Evolutionary conservation across 2,113 vertebrate genomes (phyloP).

Genomic region (Tauraco erythrolophus): DNA sequence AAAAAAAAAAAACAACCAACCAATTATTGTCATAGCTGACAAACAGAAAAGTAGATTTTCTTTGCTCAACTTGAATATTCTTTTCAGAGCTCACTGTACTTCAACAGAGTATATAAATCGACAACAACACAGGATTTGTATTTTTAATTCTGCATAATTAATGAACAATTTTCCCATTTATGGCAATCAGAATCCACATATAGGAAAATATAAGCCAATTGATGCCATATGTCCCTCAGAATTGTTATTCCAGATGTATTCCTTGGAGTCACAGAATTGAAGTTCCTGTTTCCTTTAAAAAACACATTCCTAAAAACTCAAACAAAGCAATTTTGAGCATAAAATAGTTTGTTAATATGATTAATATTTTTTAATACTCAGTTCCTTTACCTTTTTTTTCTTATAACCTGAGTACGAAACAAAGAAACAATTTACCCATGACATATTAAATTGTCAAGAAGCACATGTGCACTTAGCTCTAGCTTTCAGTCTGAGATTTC

Average conservation of each 20-base stretch:
- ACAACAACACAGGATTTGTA: background rate
- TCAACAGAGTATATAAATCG: background rate
- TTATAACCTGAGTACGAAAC: background rate
- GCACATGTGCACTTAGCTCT: background rate
- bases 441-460: background rate
- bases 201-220: constrained; percentile 65
- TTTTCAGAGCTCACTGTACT: background rate
- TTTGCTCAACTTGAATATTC: background rate
- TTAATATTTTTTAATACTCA: background rate
- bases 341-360: background rate
- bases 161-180: background rate
- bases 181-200: constrained; percentile 28
- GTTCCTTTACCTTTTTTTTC: background rate
- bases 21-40: background rate
- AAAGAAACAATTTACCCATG: background rate
- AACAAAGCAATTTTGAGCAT: background rate
- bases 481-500: background rate
- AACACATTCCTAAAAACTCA: constrained; percentile 29
- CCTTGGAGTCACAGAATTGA: constrained; percentile 48
- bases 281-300: constrained; percentile 54
- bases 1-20: background rate
- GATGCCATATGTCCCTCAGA: constrained; percentile 66
- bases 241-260: constrained; percentile 73
- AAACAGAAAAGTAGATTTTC: constrained; percentile 16
- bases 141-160: constrained; percentile 44